These are phyloP conservation scores for Antechinus flavipes DNA, from an alignment of 2,113 vertebrate species.

Conservation along the genomic window DNA sequence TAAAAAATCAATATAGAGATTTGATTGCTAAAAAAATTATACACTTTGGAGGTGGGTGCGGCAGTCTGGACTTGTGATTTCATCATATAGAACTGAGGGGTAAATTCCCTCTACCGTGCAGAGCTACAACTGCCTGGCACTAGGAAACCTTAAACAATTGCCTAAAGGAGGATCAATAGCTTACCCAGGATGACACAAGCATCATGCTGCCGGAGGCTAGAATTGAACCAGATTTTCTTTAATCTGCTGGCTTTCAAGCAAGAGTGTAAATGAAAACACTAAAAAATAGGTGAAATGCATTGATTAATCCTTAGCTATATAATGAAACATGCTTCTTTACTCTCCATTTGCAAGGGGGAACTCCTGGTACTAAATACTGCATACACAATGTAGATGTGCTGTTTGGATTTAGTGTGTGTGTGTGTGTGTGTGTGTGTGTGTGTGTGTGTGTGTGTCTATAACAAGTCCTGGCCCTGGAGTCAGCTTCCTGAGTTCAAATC, in stretches of 20 bases:
- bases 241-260: background rate
- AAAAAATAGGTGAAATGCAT: background rate
- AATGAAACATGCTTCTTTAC: background rate
- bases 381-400: background rate
- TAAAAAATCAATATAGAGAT: background rate
- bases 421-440: background rate
- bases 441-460: too few relatives aligned
- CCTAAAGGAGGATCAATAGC: background rate
- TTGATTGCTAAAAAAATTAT: background rate
- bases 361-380: background rate
- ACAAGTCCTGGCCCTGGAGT: too few relatives aligned
- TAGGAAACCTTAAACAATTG: background rate
- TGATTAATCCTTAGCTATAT: background rate
- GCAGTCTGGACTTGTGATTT: background rate
- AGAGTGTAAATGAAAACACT: background rate
- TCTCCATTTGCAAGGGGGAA: background rate
- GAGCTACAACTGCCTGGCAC: background rate
- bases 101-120: background rate
- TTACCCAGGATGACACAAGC: background rate
- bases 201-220: background rate
- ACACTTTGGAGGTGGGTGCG: background rate
- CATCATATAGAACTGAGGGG: background rate
- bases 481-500: too few relatives aligned
- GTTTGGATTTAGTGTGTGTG: background rate
- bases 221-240: background rate